Evolutionary conservation across 92 coral and sea anemone genomes (phyloP), one percentile per base, ranked within the genome.

Genomic region (Virgularia gustaviana): DNA sequence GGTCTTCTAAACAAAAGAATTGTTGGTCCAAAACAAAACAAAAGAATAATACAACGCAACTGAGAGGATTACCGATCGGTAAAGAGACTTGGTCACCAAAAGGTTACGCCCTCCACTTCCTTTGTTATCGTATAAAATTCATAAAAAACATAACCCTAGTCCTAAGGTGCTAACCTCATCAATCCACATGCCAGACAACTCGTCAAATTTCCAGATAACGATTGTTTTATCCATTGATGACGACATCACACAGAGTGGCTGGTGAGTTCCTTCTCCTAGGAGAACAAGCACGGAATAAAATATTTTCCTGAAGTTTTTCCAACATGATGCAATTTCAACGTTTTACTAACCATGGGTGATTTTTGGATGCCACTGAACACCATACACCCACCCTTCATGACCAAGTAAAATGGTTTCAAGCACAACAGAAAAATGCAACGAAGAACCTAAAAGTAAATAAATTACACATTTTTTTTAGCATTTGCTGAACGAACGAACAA

Each of bases 161-260:
- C n/a, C n/a, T n/a, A n/a, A n/a, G n/a, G n/a, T 44, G 19, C 70
- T 37, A 53, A 89, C 98, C 81, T 75, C 86, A 45, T 89, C 98
- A 11, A 92, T 61, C 98, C 94, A 92, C 47, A 92, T 90, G 36
- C 98, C 98, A 32, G 98, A 71, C 20, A 89, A 92, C 38, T 75
- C 76, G 58, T 92, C 96, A n/a, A 95, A 95, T 70, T 59, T 66
- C 98, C 98, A 92, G 37, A 92, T 70, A 32, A 92, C 88, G 53
- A 89, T 76, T 0, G 96, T 86, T 45, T 92, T 92, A 71, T 92
- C 98, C 91, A 92, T 87, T 22, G 96, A 92, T 2, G 98, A 87
- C 35, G 98, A 89, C 18, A 92, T 80, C 55, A 92, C 60, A 36
- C 94, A 72, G 82, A 92, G 49, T 36, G 98, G 98, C 78, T 89